A percentile compares a stretch with the other conserved stretches of the same genome.
These are phyloP conservation scores for Ypsolopha sequella DNA, from an alignment of 2,888 invertebrate species.

Conservation along the genomic window DNA sequence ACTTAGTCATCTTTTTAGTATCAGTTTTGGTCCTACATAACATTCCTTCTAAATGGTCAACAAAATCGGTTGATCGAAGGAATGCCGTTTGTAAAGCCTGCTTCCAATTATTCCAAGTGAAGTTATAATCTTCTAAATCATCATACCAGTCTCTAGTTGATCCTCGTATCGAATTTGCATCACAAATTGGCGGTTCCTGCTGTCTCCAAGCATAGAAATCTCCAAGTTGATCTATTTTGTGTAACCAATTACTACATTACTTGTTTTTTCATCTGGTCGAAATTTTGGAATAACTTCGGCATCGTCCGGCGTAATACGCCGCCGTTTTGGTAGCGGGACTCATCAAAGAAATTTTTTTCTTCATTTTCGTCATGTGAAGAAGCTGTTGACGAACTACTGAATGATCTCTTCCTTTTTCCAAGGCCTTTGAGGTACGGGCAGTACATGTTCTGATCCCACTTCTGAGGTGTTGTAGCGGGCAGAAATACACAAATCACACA, in stretches of 20 bases:
- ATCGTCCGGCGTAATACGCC: too few relatives aligned
- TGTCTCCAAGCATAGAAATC: conserved; percentile 17
- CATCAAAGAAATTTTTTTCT: too few relatives aligned
- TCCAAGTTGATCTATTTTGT: conserved; percentile 22
- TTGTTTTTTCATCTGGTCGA: conserved; percentile 11
- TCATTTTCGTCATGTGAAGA: too few relatives aligned
- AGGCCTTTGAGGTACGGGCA: too few relatives aligned
- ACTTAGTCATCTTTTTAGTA: conserved; percentile 22
- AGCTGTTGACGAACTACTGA: too few relatives aligned
- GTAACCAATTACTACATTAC: conserved; percentile 16
- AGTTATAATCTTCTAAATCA: too few relatives aligned
- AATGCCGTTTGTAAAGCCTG: not conserved
- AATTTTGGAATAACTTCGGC: conserved; percentile 6
- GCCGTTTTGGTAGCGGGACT: too few relatives aligned
- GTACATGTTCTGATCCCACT: too few relatives aligned
- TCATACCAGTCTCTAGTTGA: conserved; percentile 15
- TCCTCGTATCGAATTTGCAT: conserved; percentile 18
- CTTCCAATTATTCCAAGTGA: conserved; percentile 23
- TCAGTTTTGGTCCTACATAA: conserved; percentile 15
- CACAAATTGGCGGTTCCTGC: conserved; percentile 10
- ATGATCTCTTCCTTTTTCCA: too few relatives aligned
- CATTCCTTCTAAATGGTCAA: conserved; percentile 19
- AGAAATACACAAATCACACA: too few relatives aligned
- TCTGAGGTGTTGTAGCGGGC: too few relatives aligned
- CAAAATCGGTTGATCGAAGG: conserved; percentile 17